Base-by-base conservation (phyloP, 2,888 invertebrate species). In the Capitulum mitella region DNA sequence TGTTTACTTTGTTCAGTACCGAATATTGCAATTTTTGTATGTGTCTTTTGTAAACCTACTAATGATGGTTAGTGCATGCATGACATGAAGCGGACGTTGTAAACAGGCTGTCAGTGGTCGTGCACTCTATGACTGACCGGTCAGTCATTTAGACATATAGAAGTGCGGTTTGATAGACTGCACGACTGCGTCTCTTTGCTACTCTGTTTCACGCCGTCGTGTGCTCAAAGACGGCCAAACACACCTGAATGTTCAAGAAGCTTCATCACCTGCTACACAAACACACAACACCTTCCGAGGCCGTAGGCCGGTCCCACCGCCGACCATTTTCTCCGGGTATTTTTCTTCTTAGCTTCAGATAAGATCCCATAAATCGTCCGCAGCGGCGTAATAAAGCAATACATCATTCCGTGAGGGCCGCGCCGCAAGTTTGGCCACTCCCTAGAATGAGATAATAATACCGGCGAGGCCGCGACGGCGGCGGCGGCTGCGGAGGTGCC, bases 331-430 rank as follows among this genome's bases (percentile, higher is more conserved):
- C 70, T 40, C 70, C 40, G 70, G 70, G 70, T 70, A 70, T 70
- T 70, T 70, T 70, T 70, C 70, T 40, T 70, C 70, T 70, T 70
- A 70, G 70, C 37, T 40, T 37, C 70, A 70, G 40, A 70, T 40
- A 70, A 70, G 70, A 70, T 70, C 70, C 40, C 70, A 70, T 70
- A 70, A 70, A 70, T 70, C 40, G 34, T 70, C 10, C 2, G 40
- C 70, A 22, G 70, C 70, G 40, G 70, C 70, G 70, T 70, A 70
- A 70, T 70, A 70, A 70, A 70, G 70, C 70, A 70, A 70, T 70
- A 70, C 37, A 70, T 70, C 70, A 70, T 40, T 19, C 40, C 0
- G 70, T 10, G 70, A 37, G 37, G 40, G 70, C 70, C 37, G 70
- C 26, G 40, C 37, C 70, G 70, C 70, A 70, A 70, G 70, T 70